Percentiles rank a stretch among this genome's conserved stretches.
Evolutionary conservation across 35 echinoderm and acorn worm species (phyloP).

Genomic region (Ophiothrix spiculata): DNA sequence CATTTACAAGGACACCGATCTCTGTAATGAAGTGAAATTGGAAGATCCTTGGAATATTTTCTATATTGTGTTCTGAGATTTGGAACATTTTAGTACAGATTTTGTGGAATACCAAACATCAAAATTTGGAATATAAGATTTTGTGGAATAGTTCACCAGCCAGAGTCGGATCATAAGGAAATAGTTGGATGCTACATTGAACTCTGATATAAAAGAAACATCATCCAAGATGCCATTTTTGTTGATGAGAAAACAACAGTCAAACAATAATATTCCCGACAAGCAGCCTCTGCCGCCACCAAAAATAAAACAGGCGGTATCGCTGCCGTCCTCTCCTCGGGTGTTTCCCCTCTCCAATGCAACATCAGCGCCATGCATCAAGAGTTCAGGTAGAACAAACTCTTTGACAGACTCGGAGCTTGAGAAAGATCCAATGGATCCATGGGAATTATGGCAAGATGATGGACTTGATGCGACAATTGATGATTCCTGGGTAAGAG

Average conservation of each 20-base stretch:
- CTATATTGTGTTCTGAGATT: not conserved
- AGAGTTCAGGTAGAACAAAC: not conserved
- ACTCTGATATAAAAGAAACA: too few species aligned
- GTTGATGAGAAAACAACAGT: not conserved
- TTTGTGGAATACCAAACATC: too few species aligned
- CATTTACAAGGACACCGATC: too few species aligned
- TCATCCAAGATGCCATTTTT: conserved; percentile 1
- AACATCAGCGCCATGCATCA: not conserved
- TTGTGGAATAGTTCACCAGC: not conserved
- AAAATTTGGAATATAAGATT: not conserved
- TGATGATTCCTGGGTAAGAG: not conserved
- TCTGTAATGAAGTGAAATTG: not conserved
- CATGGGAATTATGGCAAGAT: not conserved
- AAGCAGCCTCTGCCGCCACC: not conserved
- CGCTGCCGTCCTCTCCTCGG: not conserved
- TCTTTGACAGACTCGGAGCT: not conserved
- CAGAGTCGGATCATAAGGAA: too few species aligned
- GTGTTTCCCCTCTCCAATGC: not conserved
- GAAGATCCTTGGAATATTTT: not conserved
- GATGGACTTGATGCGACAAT: not conserved
- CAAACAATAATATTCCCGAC: not conserved
- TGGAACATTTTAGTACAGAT: too few species aligned
- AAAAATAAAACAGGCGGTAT: not conserved
- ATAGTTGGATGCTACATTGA: too few species aligned
- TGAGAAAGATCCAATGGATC: not conserved